Conservation (phyloP, 2,888 invertebrate genomes). For the Eilema griseolum region DNA sequence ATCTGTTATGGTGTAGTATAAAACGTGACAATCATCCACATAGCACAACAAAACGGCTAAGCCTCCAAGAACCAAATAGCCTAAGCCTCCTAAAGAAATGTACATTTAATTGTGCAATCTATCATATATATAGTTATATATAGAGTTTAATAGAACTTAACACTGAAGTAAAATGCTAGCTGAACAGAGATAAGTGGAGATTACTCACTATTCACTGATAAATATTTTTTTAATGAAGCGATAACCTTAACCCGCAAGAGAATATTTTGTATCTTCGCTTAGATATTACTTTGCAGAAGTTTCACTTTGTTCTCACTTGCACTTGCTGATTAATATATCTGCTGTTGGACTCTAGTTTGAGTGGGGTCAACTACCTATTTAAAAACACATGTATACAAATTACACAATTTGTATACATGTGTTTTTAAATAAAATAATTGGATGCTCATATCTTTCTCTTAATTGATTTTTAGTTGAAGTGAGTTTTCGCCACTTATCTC, state of each 20-base stretch:
- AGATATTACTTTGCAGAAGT: too few relatives aligned
- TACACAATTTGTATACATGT: too few relatives aligned
- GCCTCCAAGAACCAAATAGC: slow-evolving; percentile 47
- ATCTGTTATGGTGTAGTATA: slow-evolving; percentile 23
- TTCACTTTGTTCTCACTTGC: too few relatives aligned
- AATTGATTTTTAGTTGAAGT: neutral
- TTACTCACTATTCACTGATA: slow-evolving; percentile 20
- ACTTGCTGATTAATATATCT: too few relatives aligned
- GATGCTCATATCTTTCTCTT: too few relatives aligned
- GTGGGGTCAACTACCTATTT: too few relatives aligned
- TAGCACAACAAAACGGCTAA: slow-evolving; percentile 17
- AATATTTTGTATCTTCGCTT: too few relatives aligned
- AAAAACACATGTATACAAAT: too few relatives aligned
- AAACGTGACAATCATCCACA: slow-evolving; percentile 33
- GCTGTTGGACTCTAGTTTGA: too few relatives aligned
- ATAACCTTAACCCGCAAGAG: too few relatives aligned
- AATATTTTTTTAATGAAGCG: neutral
- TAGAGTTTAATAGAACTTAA: slow-evolving; percentile 32
- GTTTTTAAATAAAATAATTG: too few relatives aligned
- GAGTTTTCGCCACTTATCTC: slow-evolving; percentile 16
- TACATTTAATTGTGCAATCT: slow-evolving; percentile 39
- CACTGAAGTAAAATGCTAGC: slow-evolving; percentile 42
- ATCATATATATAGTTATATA: slow-evolving; percentile 25
- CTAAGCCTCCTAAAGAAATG: slow-evolving; percentile 28
- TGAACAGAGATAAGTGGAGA: slow-evolving; percentile 37